A percentile compares a stretch with the other conserved stretches of the same genome.
Evolutionary conservation across 2,888 invertebrate species (phyloP).

Genomic region (Matsumyia berberina): DNA sequence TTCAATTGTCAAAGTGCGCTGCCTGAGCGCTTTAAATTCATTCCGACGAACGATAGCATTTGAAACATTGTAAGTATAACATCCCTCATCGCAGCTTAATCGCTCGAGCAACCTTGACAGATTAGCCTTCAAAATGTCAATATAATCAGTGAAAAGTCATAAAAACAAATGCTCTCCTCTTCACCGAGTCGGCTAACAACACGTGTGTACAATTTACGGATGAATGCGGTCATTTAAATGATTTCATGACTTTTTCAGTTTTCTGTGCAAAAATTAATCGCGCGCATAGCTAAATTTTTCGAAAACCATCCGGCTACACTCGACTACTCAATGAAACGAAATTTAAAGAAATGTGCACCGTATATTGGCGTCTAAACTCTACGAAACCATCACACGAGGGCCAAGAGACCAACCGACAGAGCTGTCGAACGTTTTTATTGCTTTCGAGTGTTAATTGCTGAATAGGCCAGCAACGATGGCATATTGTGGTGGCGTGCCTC

Average conservation of each 20-base stretch:
- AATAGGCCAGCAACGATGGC: slow-evolving; percentile 9
- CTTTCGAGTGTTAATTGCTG: slow-evolving; percentile 22
- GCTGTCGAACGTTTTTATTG: slow-evolving; percentile 14
- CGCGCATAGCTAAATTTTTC: not conserved
- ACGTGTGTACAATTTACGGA: slow-evolving; percentile 15
- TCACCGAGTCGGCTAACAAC: slow-evolving; percentile 2
- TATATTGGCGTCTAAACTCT: not conserved
- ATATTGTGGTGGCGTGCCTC: slow-evolving; percentile 9
- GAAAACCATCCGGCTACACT: not conserved
- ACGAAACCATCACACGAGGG: not conserved
- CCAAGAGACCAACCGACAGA: not conserved
- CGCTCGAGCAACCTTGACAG: slow-evolving; percentile 6
- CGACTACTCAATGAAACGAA: slow-evolving; percentile 13
- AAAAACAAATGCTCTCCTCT: not conserved
- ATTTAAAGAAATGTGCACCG: slow-evolving; percentile 19
- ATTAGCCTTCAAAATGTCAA: slow-evolving; percentile 25
- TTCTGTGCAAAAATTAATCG: not conserved
- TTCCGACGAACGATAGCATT: not conserved
- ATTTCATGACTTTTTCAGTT: slow-evolving; percentile 4
- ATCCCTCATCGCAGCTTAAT: slow-evolving; percentile 17
- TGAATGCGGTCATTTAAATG: slow-evolving; percentile 23
- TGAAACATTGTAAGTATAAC: slow-evolving; percentile 1
- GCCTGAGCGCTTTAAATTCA: too few species aligned
- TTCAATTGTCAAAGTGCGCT: too few species aligned
- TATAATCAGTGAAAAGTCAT: slow-evolving; percentile 10